These are phyloP conservation scores for Istiophorus platypterus DNA, from an alignment of 2,113 vertebrate genomes.

Conservation along the genomic window DNA sequence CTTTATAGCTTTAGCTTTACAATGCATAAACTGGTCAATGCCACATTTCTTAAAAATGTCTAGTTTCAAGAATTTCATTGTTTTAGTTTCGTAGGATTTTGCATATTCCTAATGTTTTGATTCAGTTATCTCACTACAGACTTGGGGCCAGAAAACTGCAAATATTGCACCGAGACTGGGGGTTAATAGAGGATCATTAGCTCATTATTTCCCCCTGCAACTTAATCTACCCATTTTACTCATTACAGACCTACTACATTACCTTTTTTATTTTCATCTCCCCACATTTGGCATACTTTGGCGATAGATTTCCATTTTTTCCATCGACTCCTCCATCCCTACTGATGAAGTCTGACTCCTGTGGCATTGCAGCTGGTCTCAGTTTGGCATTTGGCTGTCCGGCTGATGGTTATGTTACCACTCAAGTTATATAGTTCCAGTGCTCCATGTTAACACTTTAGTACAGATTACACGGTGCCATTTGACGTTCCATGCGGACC, in stretches of 20 bases:
- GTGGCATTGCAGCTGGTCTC: not conserved
- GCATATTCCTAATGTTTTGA: not conserved
- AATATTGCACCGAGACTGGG: not conserved
- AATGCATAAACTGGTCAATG: not conserved
- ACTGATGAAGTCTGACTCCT: conserved; percentile 4
- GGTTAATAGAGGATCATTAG: not conserved
- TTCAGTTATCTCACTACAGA: not conserved
- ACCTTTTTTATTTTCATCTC: not conserved
- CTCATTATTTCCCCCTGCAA: not conserved
- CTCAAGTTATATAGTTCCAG: not conserved
- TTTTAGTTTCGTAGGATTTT: not conserved
- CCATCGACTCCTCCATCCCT: not conserved
- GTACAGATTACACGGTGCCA: not conserved
- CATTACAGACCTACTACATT: not conserved
- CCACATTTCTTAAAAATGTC: not conserved
- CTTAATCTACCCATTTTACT: not conserved
- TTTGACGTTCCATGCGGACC: not conserved
- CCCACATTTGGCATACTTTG: not conserved
- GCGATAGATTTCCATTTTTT: not conserved
- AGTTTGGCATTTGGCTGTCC: not conserved
- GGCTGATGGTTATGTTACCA: not conserved
- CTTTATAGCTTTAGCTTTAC: not conserved
- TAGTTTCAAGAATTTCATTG: not conserved
- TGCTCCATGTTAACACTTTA: not conserved
- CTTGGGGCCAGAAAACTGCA: not conserved